Evolutionary conservation across 2,888 invertebrate species (phyloP).

Genomic region (Actias luna): DNA sequence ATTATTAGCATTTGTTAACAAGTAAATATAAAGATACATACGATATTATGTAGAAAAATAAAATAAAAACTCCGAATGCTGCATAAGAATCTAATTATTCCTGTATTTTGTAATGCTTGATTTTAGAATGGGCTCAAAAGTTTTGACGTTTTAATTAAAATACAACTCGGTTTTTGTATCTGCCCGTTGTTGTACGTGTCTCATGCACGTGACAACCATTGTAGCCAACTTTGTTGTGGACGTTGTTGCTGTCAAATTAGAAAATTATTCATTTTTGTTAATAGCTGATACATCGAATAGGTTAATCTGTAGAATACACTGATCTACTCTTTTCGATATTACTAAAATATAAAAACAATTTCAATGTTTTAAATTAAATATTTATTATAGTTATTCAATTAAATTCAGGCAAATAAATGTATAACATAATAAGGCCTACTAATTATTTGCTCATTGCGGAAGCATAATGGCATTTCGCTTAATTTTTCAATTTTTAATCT

Average conservation of each 20-base stretch:
- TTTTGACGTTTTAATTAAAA: constrained; percentile 75
- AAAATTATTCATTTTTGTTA: constrained; percentile 39
- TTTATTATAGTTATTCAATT: background rate
- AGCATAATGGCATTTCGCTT: too few species aligned
- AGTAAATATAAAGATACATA: background rate
- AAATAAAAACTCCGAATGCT: background rate
- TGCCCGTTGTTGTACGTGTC: constrained; percentile 52
- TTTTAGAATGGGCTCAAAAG: constrained; percentile 57
- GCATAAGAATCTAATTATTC: background rate
- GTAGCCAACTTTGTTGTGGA: constrained; percentile 18
- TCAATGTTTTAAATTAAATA: background rate
- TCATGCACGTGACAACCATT: constrained; percentile 62
- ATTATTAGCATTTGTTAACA: background rate
- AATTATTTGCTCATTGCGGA: too few species aligned
- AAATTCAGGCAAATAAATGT: too few species aligned
- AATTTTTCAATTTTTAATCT: too few species aligned
- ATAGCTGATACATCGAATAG: background rate
- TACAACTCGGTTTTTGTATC: constrained; percentile 63
- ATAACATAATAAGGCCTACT: too few species aligned
- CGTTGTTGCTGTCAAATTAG: constrained; percentile 25
- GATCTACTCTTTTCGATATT: background rate
- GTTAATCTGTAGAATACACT: background rate
- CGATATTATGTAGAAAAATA: background rate
- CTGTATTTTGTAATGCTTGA: constrained; percentile 21
- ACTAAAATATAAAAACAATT: background rate